Base-by-base conservation (phyloP, 2,888 invertebrate genomes). In the Unio pictorum region DNA sequence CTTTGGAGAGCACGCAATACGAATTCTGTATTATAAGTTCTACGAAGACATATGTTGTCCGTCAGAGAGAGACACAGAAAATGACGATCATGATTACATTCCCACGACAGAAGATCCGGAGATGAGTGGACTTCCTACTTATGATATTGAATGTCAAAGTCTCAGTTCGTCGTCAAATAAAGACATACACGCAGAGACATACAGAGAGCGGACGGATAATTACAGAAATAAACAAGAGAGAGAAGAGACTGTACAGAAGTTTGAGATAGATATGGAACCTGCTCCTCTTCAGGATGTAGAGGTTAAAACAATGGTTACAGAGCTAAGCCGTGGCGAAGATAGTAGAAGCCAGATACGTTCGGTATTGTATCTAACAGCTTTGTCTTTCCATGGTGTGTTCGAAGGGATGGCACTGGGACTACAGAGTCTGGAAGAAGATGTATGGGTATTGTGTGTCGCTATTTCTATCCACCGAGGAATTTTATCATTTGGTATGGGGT, bases 331-430 rank as follows among this genome's bases (percentile, higher is more conserved):
- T 45, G 79, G 77, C 0, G 84, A 83, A 60, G 82, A 80, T 23
- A 76, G 82, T 54, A 77, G 79, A 64, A 83, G 83, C n/a, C 85
- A 86, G 66, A 81, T 84, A 54, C 76, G 84, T 5, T 84, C 84
- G 54, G 85, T 83, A 61, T 75, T 86, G 17, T 84, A 81, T 71
- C 79, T 86, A 55, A 81, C 84, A 58, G 85, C 84, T 8, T 71
- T 86, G n/a, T 84, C 85, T 17, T 85, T 86, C 67, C 85, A 86
- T 69, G 86, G 86, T 15, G 82, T 86, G 8, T 85, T 86, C 67
- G 86, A 86, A 71, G 86, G 85, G n/a, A 84, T 86, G 84, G 80
- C 84, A 17, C 71, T 86, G 7, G 85, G 84, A 18, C 68, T 86
- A 18, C 86, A 85, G 70, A 80, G 82, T 62, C 68, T 80, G 45